Evolutionary conservation across 2,113 vertebrate species (phyloP).

Genomic region (Cebus imitator): DNA sequence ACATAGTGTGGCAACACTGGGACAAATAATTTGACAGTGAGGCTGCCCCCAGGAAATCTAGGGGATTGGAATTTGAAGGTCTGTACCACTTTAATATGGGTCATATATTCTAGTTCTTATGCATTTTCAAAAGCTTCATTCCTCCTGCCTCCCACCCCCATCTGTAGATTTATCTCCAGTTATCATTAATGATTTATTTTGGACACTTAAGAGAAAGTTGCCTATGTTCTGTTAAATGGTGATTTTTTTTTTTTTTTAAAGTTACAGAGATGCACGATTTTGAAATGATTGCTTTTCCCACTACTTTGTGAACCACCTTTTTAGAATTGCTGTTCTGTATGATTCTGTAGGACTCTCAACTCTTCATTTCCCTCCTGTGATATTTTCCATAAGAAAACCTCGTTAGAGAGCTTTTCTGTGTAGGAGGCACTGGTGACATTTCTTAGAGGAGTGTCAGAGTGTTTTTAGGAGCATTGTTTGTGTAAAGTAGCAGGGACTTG

Average conservation of each 20-base stretch:
- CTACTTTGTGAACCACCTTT: background rate
- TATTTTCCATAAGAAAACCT: constrained; percentile 8
- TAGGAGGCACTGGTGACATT: background rate
- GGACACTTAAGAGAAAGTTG: background rate
- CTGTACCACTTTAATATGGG: background rate
- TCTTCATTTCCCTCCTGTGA: background rate
- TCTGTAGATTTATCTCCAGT: background rate
- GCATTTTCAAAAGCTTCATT: background rate
- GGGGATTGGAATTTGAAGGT: background rate
- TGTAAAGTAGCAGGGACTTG: background rate
- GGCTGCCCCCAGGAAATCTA: background rate
- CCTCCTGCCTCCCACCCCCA: accelerated
- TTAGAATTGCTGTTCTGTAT: background rate
- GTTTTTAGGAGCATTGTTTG: background rate
- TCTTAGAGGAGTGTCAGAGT: background rate
- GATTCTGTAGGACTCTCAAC: background rate
- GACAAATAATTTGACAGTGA: background rate
- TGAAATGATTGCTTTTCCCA: background rate
- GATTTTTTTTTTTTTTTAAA: background rate
- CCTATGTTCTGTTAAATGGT: background rate
- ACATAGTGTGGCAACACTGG: background rate
- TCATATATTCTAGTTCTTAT: background rate
- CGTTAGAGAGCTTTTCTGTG: background rate
- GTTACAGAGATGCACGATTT: background rate
- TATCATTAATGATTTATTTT: constrained; percentile 3